Evolutionary conservation across 2,113 vertebrate species (phyloP), one percentile per base, ranked within the genome.

Genomic region (Meles meles): DNA sequence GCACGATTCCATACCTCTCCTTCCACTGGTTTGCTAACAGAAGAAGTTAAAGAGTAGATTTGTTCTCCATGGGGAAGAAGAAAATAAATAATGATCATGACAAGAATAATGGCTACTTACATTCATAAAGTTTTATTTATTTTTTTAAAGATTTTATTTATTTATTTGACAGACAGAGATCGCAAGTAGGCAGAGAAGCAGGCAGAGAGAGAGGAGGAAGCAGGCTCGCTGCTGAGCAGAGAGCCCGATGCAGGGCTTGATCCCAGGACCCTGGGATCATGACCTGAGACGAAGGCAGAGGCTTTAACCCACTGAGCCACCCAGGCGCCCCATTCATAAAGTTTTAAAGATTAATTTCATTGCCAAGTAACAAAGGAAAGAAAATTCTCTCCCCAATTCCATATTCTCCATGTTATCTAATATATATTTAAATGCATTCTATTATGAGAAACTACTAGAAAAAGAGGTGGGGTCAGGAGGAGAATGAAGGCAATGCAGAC

Each of bases 21-120:
- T 77, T 49, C 44, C 85, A 72, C 61, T 9, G 25, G 42, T 55
- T 55, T 61, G 18, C 89, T 81, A 77, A 59, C 59, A 39, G 57
- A 96, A 87, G 85, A 96, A 52, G 86, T 37, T 27, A 87, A 93
- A 95, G 55, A 34, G 57, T 79, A 10, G 72, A 37, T 79, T 74
- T 93, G 80, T 83, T 84, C 55, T 74, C 94, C 15, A 31, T 20
- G 4, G 20, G 52, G 18, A 84, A 55, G 42, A 77, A 59, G 86
- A 91, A 86, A 96, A 90, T n/a, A n/a, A 49, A 90, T 25, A 27
- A 79, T 12, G 20, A 86, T 59, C 17, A 79, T 71, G 47, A 17
- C 27, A 55, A 92, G 11, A 89, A 86, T 17, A 88, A 82, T 87
- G n/a, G 25, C 76, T 83, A 61, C n/a, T 42, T 69, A 37, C 6